Evolutionary conservation across 2,888 invertebrate genomes (phyloP).

Genomic region (Cordilura impudica): DNA sequence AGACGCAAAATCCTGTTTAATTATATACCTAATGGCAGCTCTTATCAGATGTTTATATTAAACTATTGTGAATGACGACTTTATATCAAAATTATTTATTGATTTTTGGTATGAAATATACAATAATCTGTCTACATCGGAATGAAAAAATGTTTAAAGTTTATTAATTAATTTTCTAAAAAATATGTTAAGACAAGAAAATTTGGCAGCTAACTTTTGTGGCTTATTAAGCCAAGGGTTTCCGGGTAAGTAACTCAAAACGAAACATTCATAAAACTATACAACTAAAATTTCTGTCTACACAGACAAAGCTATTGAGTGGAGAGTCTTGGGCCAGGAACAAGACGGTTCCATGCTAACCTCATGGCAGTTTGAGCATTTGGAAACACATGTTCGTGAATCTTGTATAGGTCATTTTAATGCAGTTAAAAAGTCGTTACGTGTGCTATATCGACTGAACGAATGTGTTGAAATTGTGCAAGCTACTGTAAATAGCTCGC

Average conservation of each 20-base stretch:
- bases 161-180: neutral
- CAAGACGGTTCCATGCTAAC: conserved; percentile 86
- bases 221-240: conserved; percentile 74
- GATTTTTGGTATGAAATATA: conserved; percentile 34
- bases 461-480: conserved; percentile 84
- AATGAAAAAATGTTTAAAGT: conserved; percentile 8
- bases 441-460: conserved; percentile 82
- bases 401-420: conserved; percentile 82
- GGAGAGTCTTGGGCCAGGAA: conserved; percentile 90
- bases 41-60: neutral
- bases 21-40: no score
- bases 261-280: neutral
- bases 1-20: no score
- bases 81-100: conserved; percentile 12
- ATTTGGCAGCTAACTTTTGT: conserved; percentile 78
- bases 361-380: conserved; percentile 81
- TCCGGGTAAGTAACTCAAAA: conserved; percentile 68
- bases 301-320: conserved; percentile 84
- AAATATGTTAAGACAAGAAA: conserved; percentile 76
- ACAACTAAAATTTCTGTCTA: neutral
- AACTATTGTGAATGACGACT: conserved; percentile 22
- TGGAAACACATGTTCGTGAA: conserved; percentile 75
- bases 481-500: conserved; percentile 86
- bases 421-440: conserved; percentile 81
- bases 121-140: conserved; percentile 27